phyloP scores from a whole-genome alignment of 2,113 vertebrate genomes.

The Elaphurus davidianus region DNA sequence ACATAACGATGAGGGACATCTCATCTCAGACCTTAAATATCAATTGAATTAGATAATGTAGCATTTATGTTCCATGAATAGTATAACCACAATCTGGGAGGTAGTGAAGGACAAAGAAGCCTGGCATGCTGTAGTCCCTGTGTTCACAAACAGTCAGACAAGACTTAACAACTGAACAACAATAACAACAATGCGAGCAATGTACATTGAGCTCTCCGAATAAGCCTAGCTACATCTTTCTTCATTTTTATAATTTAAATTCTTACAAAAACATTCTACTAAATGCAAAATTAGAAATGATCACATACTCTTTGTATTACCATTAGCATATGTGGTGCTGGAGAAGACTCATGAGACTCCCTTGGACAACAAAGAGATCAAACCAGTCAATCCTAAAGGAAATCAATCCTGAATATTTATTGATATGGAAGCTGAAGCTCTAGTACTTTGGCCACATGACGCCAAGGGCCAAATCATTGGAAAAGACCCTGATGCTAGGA shows the following conservation, averaged over 20 bases:
- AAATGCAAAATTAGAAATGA: neutral
- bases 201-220: neutral
- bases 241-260: neutral
- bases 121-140: neutral
- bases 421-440: neutral
- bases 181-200: neutral
- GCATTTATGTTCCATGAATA: neutral
- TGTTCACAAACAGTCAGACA: fast-evolving
- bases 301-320: neutral
- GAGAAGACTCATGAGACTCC: neutral
- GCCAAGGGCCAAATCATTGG: neutral
- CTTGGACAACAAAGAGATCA: neutral
- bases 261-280: neutral
- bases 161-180: neutral
- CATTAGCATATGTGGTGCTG: neutral
- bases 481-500: neutral
- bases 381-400: neutral
- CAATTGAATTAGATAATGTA: neutral
- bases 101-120: neutral
- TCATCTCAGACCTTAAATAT: neutral
- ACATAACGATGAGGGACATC: too few species aligned
- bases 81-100: neutral
- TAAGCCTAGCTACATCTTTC: neutral
- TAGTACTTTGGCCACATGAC: neutral
- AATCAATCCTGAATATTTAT: neutral